Conservation (phyloP, 2,797 vertebrate species). For the Astyanax mexicanus region DNA sequence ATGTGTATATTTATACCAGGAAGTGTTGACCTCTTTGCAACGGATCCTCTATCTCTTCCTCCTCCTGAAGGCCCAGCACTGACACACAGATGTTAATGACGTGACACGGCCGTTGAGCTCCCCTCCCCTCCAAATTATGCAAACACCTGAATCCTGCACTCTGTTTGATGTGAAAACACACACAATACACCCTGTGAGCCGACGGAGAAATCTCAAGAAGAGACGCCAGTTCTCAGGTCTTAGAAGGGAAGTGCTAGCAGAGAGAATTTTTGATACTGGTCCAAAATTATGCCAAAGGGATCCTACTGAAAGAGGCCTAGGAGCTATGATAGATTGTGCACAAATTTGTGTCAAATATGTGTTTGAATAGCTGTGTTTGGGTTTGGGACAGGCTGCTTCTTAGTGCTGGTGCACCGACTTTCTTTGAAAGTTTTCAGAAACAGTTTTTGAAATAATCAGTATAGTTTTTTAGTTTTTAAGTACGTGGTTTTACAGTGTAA, state of each 20-base stretch:
- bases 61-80: constrained; percentile 56
- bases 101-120: constrained; percentile 61
- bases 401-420: background rate
- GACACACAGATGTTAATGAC: constrained; percentile 76
- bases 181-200: constrained; percentile 71
- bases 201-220: constrained; percentile 57
- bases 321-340: constrained; percentile 33
- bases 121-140: constrained; percentile 68
- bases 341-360: constrained; percentile 43
- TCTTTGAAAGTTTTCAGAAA: background rate
- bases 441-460: background rate
- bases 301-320: constrained; percentile 43
- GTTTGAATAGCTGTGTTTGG: constrained; percentile 41
- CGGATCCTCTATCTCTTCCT: constrained; percentile 63
- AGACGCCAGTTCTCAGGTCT: constrained; percentile 32
- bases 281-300: constrained; percentile 52
- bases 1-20: background rate
- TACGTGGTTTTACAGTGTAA: no score
- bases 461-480: background rate
- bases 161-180: constrained; percentile 74
- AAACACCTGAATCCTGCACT: constrained; percentile 63
- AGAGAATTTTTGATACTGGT: constrained; percentile 61
- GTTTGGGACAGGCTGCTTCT: constrained; percentile 17
- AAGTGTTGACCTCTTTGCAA: constrained; percentile 38
- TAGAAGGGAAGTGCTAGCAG: constrained; percentile 46